Evolutionary conservation across 2,888 invertebrate genomes (phyloP).

Genomic region (Kuschelorhynchus macadamiae): DNA sequence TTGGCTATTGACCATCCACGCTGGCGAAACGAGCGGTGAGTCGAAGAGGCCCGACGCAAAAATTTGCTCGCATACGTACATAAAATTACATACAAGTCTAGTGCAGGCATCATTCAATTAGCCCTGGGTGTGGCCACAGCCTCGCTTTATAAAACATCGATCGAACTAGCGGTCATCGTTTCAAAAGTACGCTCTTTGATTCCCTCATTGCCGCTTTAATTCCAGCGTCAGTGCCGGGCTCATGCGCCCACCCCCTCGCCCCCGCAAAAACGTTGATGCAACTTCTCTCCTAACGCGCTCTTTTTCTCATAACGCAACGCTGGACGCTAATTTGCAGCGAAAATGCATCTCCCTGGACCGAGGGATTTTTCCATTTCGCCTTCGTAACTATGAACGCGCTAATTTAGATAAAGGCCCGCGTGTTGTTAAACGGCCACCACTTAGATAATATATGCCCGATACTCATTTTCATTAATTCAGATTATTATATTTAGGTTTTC

Average conservation of each 20-base stretch:
- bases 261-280: constrained; percentile 40
- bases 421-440: constrained; percentile 18
- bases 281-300: constrained; percentile 42
- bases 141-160: constrained; percentile 70
- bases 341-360: constrained; percentile 33
- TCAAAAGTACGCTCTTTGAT: constrained; percentile 70
- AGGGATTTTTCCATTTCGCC: constrained; percentile 31
- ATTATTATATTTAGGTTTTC: too few species aligned
- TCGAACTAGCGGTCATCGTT: constrained; percentile 70
- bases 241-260: constrained; percentile 39
- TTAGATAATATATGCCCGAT: constrained; percentile 21
- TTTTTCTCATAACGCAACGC: constrained; percentile 44
- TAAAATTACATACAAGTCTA: constrained; percentile 64
- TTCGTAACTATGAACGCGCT: constrained; percentile 17
- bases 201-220: constrained; percentile 48
- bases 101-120: constrained; percentile 69
- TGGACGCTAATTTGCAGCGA: constrained; percentile 41
- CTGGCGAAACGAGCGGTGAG: constrained; percentile 13
- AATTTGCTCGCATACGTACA: constrained; percentile 9
- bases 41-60: constrained; percentile 11
- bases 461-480: too few species aligned
- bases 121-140: constrained; percentile 69
- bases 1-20: constrained; percentile 18
- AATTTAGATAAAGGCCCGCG: constrained; percentile 31
- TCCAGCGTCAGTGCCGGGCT: constrained; percentile 49